Evolutionary conservation across 2,888 invertebrate species (phyloP).

Genomic region (Acanthosepion lycidas): DNA sequence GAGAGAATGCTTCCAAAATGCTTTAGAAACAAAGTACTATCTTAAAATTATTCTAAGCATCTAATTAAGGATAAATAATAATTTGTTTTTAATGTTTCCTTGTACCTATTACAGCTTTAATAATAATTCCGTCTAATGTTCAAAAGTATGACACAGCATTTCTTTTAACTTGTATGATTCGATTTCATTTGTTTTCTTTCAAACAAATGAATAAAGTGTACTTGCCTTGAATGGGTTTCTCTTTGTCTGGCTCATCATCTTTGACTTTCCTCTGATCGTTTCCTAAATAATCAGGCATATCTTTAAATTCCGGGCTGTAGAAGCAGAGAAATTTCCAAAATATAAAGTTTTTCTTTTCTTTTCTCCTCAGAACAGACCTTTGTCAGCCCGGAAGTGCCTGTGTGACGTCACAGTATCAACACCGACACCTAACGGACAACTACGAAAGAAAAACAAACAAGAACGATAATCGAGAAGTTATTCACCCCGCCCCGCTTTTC

Average conservation of each 20-base stretch:
- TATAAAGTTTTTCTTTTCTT: neutral
- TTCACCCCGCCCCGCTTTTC: too few relatives aligned
- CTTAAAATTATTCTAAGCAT: too few relatives aligned
- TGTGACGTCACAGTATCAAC: neutral
- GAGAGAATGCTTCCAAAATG: too few relatives aligned
- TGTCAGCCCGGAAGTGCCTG: neutral
- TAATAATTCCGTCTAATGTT: too few relatives aligned
- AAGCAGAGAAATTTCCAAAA: neutral
- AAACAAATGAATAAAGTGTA: neutral
- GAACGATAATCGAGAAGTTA: neutral
- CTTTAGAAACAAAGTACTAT: too few relatives aligned
- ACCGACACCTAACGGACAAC: neutral
- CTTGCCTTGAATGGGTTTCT: neutral
- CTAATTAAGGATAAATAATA: too few relatives aligned
- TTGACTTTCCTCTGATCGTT: constrained; percentile 50
- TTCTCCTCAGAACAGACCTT: neutral
- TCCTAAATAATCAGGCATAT: constrained; percentile 43
- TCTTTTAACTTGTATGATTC: neutral
- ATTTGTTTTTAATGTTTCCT: too few relatives aligned
- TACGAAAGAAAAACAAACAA: neutral
- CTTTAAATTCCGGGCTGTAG: neutral
- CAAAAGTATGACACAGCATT: constrained; percentile 37
- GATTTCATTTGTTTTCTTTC: neutral
- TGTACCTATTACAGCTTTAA: too few relatives aligned
- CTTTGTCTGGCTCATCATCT: constrained; percentile 36